Base-by-base conservation (phyloP, 2,888 invertebrate species). In the Cremastinae sp. region DNA sequence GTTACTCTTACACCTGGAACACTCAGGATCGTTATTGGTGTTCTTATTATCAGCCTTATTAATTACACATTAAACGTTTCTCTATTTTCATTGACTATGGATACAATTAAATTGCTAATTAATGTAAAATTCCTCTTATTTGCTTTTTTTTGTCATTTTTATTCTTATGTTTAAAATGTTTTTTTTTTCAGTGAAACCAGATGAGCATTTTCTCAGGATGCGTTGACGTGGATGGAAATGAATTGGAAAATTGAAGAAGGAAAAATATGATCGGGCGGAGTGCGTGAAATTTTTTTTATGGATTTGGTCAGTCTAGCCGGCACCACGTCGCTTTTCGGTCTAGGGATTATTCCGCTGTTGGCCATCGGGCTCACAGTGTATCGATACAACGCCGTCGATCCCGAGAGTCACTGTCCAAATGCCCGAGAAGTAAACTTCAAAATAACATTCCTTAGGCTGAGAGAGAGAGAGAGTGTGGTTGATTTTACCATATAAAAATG, bases 341-440 rank as follows among this genome's bases (percentile, higher is more conserved):
- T 94, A 89, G 93, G 95, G 83, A 91, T 96, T 90, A 93, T 96
- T 88, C 96, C 96, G 83, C 92, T 96, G 83, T 92, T 96, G 88
- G 95, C 96, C 79, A 93, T 95, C 82, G 95, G 96, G 84, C 91
- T 96, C 89, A 94, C 95, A 83, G 94, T 94, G 89, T 94, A 95
- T 92, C 93, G 94, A 86, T 96, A 96, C 91, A 93, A 94, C 88
- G 93, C 93, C 85, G 92, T 93, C 84, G 97, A 97, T 90, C 96
- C 96, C 76, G 97, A 97, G 90, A 93, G 94, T 28, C 94, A 94
- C 87, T 93, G 95, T 70, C 91, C 92, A 82, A 94, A 96, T 88
- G 92, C 93, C 75, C 91, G 92, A 89, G 91, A 93, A 91, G 96
- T 96, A 91, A 93, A 16, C 12, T 38, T 12, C 1, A 5, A 41